phyloP scores from a whole-genome alignment of 2,113 vertebrate genomes.

The Caloenas nicobarica region DNA sequence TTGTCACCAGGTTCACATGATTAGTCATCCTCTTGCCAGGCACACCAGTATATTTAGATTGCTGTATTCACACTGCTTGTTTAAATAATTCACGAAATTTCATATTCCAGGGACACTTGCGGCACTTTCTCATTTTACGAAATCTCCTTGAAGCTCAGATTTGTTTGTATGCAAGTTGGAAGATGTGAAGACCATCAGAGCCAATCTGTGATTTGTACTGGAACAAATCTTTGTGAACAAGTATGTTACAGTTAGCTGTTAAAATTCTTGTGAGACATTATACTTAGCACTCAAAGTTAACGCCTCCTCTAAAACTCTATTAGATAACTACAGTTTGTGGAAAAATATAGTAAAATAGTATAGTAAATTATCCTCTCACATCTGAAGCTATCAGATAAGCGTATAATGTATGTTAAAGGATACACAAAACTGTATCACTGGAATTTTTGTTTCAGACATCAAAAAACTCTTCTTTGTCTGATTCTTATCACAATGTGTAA shows the following conservation, averaged over 20 bases:
- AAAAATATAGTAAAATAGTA: background rate
- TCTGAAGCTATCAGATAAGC: background rate
- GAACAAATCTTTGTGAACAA: background rate
- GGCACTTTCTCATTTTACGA: background rate
- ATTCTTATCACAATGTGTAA: background rate
- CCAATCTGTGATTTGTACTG: background rate
- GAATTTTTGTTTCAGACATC: background rate
- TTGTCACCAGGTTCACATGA: background rate
- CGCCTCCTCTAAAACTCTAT: background rate
- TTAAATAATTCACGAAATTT: background rate
- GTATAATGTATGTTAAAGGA: background rate
- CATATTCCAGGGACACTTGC: background rate
- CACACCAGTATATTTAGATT: background rate
- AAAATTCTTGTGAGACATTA: background rate
- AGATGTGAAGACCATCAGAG: background rate
- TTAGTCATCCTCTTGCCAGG: background rate
- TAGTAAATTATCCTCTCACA: background rate
- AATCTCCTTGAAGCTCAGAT: background rate
- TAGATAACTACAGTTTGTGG: background rate
- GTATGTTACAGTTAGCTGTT: background rate
- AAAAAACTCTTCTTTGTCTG: background rate
- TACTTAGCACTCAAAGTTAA: background rate
- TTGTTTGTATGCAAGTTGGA: background rate
- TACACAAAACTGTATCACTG: background rate
- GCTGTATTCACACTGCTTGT: background rate